Conservation (phyloP, 2,113 vertebrate species). For the Athene noctua region DNA sequence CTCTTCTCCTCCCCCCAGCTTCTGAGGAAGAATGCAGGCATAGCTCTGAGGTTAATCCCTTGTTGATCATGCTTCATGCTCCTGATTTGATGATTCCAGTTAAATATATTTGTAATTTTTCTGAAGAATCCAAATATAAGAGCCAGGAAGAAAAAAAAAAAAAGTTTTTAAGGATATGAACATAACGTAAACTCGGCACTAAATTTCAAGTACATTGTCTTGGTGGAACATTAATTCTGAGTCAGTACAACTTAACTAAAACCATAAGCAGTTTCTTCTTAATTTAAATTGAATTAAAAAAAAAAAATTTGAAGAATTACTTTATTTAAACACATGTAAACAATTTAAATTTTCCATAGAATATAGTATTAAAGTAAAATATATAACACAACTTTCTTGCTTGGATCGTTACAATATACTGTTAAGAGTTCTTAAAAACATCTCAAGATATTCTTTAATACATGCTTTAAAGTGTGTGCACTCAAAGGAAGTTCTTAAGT, state of each 20-base stretch:
- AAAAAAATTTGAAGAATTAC: neutral
- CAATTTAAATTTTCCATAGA: neutral
- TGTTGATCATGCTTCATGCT: neutral
- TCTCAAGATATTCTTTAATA: neutral
- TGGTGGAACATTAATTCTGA: neutral
- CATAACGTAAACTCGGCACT: neutral
- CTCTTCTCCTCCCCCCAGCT: rapidly evolving
- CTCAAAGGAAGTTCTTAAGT: neutral
- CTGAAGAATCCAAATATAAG: neutral
- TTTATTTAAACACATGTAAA: neutral
- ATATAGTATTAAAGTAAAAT: neutral
- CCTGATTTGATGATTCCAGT: neutral
- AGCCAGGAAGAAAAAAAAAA: neutral
- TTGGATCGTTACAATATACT: neutral
- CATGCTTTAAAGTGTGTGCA: neutral
- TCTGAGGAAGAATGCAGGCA: neutral
- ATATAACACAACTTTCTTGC: neutral
- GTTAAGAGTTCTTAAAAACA: neutral
- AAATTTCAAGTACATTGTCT: neutral
- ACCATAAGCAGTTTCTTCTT: neutral
- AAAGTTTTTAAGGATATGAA: neutral
- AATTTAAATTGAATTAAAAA: neutral
- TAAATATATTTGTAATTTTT: neutral
- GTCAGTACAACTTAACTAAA: neutral
- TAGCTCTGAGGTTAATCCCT: neutral